A percentile compares a stretch with the other conserved stretches of the same genome.
These are phyloP conservation scores for Leptura quadrifasciata DNA, from an alignment of 2,888 invertebrate species.

Conservation along the genomic window DNA sequence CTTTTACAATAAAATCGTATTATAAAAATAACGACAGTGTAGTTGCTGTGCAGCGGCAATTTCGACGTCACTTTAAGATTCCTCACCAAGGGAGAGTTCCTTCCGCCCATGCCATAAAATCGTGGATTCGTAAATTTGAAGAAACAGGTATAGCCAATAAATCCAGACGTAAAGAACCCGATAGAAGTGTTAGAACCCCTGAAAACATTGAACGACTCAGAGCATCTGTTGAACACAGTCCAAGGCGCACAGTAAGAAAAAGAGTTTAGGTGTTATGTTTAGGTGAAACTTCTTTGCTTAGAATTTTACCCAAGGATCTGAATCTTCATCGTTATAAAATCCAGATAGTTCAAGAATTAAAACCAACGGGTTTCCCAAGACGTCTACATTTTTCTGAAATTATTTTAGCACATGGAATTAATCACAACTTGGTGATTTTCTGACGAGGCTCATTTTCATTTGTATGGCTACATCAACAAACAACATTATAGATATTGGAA, in stretches of 20 bases:
- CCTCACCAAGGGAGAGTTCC: too few relatives aligned
- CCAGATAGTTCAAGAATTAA: not conserved
- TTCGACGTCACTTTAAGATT: too few relatives aligned
- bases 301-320: conserved; percentile 5
- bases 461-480: too few relatives aligned
- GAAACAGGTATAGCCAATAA: not conserved
- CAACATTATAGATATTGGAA: not conserved
- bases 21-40: too few relatives aligned
- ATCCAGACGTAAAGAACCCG: not conserved
- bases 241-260: not conserved
- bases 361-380: not conserved
- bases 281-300: not conserved
- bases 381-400: too few relatives aligned
- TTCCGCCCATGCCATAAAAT: too few relatives aligned
- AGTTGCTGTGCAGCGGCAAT: too few relatives aligned
- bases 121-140: too few relatives aligned
- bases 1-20: too few relatives aligned
- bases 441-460: too few relatives aligned
- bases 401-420: too few relatives aligned
- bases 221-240: not conserved
- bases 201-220: conserved; percentile 8
- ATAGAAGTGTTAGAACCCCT: not conserved
- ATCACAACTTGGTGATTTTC: too few relatives aligned
- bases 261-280: not conserved
- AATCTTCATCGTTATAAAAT: conserved; percentile 6